A percentile compares a stretch with the other conserved stretches of the same genome.
Evolutionary conservation across 1,140 invertebrate species (phyloP).

Genomic region (Sycophila sp.): DNA sequence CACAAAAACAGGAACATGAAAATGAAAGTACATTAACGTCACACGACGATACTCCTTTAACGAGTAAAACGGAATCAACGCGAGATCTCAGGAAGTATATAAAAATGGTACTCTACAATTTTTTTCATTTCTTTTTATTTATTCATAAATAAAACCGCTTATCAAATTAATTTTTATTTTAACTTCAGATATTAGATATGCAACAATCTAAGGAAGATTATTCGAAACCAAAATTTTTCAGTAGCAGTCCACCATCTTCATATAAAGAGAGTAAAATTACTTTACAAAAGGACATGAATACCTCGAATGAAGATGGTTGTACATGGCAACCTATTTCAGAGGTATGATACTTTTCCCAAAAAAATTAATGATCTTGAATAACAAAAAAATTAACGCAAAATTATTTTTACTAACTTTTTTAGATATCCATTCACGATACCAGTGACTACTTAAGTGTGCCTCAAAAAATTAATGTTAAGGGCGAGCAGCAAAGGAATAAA

Average conservation of each 20-base stretch:
- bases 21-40: constrained; percentile 55
- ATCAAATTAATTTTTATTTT: constrained; percentile 8
- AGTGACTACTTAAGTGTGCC: constrained; percentile 54
- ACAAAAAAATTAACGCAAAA: not conserved
- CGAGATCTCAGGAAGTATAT: constrained; percentile 60
- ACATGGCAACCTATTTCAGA: constrained; percentile 56
- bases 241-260: constrained; percentile 48
- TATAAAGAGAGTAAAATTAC: constrained; percentile 60
- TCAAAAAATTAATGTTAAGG: constrained; percentile 47
- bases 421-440: constrained; percentile 49
- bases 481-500: constrained; percentile 51
- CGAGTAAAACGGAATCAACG: constrained; percentile 50
- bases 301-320: constrained; percentile 55
- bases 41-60: constrained; percentile 52
- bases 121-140: constrained; percentile 18
- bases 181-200: constrained; percentile 58
- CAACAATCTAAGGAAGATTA: constrained; percentile 54
- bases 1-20: constrained; percentile 44
- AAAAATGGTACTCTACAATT: constrained; percentile 52
- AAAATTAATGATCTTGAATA: not conserved
- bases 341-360: constrained; percentile 39
- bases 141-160: not conserved
- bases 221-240: constrained; percentile 43
- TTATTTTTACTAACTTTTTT: not conserved
- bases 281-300: constrained; percentile 54